Evolutionary conservation across 1,140 invertebrate species (phyloP).

Genomic region (Drosophila guanche): DNA sequence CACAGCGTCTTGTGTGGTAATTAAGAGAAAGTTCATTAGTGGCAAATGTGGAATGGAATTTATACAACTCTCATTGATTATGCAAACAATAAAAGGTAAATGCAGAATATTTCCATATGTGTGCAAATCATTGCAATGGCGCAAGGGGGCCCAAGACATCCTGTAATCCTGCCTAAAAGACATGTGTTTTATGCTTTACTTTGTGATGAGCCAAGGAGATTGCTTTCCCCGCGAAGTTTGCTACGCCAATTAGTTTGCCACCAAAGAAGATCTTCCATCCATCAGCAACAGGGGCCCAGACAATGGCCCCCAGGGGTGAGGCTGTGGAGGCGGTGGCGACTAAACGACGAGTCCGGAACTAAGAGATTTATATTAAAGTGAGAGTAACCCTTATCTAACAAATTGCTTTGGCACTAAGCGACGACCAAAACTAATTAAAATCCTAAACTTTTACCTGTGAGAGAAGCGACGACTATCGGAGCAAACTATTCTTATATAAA

Average conservation of each 20-base stretch:
- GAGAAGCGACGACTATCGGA: not conserved
- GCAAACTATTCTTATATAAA: constrained; percentile 49
- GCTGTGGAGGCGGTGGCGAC: too few species aligned
- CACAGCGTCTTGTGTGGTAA: constrained; percentile 6
- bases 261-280: too few species aligned
- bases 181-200: too few species aligned
- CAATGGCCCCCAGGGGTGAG: too few species aligned
- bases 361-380: constrained; percentile 35
- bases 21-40: constrained; percentile 36
- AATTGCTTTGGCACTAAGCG: constrained; percentile 52
- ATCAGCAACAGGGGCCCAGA: too few species aligned
- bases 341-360: constrained; percentile 3
- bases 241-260: constrained; percentile 16
- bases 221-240: not conserved
- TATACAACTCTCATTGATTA: constrained; percentile 11
- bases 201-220: too few species aligned
- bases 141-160: too few species aligned
- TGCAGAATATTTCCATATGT: not conserved
- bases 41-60: not conserved
- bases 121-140: too few species aligned
- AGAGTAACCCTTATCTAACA: constrained; percentile 39
- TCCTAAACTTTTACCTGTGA: constrained; percentile 51
- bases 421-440: constrained; percentile 59
- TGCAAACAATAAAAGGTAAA: constrained; percentile 17
- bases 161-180: too few species aligned